Conservation (phyloP, 2,888 invertebrate species). For the Xylota segnis region DNA sequence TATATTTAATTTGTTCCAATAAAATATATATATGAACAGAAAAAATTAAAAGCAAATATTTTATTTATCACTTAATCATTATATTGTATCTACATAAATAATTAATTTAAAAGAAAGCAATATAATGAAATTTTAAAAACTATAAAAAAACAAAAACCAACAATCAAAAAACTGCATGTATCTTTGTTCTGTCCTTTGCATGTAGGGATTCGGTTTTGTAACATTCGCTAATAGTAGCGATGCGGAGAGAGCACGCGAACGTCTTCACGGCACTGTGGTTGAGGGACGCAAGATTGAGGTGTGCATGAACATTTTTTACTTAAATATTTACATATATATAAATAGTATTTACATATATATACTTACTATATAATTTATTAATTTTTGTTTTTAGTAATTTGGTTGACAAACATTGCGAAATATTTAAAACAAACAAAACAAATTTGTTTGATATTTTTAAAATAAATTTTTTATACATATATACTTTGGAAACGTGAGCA, state of each 20-base stretch:
- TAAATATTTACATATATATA: constrained; percentile 69
- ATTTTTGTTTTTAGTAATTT: constrained; percentile 52
- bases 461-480: constrained; percentile 38
- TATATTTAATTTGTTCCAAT: constrained; percentile 29
- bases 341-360: constrained; percentile 40
- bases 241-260: constrained; percentile 99
- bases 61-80: constrained; percentile 21
- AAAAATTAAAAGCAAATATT: constrained; percentile 28
- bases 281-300: constrained; percentile 99
- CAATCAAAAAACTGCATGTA: constrained; percentile 91
- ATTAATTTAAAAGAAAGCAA: constrained; percentile 22
- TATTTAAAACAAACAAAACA: constrained; percentile 69
- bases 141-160: constrained; percentile 46
- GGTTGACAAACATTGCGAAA: constrained; percentile 44
- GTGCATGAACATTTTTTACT: constrained; percentile 93
- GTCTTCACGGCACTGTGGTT: constrained; percentile 99
- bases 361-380: constrained; percentile 18
- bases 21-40: constrained; percentile 5
- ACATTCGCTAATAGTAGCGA: constrained; percentile 99
- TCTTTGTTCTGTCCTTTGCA: constrained; percentile 95
- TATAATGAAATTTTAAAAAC: constrained; percentile 20
- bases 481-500: constrained; percentile 33
- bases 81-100: constrained; percentile 20
- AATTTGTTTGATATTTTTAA: constrained; percentile 69
- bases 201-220: constrained; percentile 99